Evolutionary conservation across 2,113 vertebrate species (phyloP), one percentile per base, ranked within the genome.

Genomic region (Carassius auratus): DNA sequence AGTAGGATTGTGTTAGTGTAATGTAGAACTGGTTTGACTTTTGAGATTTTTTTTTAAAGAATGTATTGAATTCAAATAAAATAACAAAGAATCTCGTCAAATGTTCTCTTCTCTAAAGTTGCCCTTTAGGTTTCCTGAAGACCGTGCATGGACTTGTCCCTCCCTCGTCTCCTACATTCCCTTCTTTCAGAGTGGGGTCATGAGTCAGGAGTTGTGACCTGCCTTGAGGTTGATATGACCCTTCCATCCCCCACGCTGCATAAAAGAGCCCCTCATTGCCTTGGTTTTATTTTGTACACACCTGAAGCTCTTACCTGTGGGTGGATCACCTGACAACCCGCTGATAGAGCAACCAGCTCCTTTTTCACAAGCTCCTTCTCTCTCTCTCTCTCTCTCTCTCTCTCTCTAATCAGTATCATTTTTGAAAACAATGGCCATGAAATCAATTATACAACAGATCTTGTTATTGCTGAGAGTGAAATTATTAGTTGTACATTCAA

Each of bases 261-360:
- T 79, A 84, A 91, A 86, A 91, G 85, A 84, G 69, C 69, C 85
- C 42, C n/a, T 86, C 84, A 80, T 83, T 83, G 52, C 75, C 86
- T 90, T 88, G 88, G 88, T 91, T 92, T 92, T 94, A 93, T 94
- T 94, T 94, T 94, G 93, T 94, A 94, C 88, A 94, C 93, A 95
- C 93, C 93, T 94, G 93, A 93, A 91, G 88, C 90, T 66, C 88
- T 89, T 89, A 84, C 90, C 84, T 90, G 88, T 71, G 23, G 80
- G 75, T 38, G 83, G 90, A 90, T 92, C 90, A 78, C 42, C 89
- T 92, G 91, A 92, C 91, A 89, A 88, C 86, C 87, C 85, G 92
- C 75, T 88, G 90, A 93, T 81, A 92, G 89, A 92, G 88, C 57
- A 0, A 21, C 64, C 5, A 55, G 82, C 61, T 81, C 66, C 13